Percentiles rank a stretch among this genome's conserved stretches.
Evolutionary conservation across 2,797 vertebrate genomes (phyloP).

Genomic region (Siniperca undulata): DNA sequence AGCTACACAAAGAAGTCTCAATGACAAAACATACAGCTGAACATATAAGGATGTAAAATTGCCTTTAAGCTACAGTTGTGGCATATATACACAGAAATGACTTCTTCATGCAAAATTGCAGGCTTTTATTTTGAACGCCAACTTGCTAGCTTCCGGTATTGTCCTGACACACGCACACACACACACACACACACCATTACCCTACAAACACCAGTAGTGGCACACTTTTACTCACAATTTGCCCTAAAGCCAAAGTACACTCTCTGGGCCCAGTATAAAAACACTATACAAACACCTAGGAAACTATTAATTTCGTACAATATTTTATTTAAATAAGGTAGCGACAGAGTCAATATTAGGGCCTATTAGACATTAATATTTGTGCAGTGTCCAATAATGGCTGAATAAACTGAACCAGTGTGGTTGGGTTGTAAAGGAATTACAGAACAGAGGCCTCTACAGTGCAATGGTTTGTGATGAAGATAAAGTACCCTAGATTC

Average conservation of each 20-base stretch:
- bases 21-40: background rate
- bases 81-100: background rate
- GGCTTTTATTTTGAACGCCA: constrained; percentile 66
- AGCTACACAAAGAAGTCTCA: no score
- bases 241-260: background rate
- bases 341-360: background rate
- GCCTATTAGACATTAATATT: background rate
- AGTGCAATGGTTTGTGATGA: constrained; percentile 12
- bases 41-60: background rate
- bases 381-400: background rate
- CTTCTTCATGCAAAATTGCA: background rate
- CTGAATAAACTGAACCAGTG: constrained; percentile 4
- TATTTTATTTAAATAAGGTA: background rate
- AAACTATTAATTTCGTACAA: background rate
- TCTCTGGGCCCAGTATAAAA: background rate
- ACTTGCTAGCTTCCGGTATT: constrained; percentile 1
- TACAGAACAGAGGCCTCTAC: background rate
- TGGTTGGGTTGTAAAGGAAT: constrained; percentile 18
- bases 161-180: background rate
- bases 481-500: constrained; percentile 63
- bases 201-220: constrained; percentile 5
- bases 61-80: background rate
- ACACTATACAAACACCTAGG: background rate
- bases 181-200: background rate
- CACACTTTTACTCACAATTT: background rate